phyloP scores from a whole-genome alignment of 2,113 vertebrate species.

The Xenopus laevis region DNA sequence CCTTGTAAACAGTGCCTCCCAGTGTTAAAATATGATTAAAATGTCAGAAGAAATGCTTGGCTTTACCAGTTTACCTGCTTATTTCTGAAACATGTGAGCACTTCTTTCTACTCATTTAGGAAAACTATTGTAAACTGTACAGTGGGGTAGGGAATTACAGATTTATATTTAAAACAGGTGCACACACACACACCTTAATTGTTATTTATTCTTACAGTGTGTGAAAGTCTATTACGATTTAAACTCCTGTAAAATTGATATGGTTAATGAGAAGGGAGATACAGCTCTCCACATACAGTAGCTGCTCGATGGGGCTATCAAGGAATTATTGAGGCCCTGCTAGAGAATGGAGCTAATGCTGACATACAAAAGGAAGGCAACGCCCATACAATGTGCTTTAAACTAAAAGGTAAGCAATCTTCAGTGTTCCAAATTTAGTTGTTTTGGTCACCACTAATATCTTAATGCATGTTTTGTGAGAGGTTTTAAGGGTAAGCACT shows the following conservation, averaged over 20 bases:
- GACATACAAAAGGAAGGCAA: conserved; percentile 73
- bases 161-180: too few species aligned
- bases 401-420: conserved; percentile 82
- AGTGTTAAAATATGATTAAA: too few species aligned
- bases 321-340: conserved; percentile 83
- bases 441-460: neutral
- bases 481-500: too few species aligned
- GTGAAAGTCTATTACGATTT: conserved; percentile 95
- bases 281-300: conserved; percentile 85
- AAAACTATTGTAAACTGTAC: too few species aligned
- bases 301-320: conserved; percentile 95
- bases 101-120: too few species aligned
- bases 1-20: too few species aligned
- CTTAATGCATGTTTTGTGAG: too few species aligned
- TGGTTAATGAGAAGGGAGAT: conserved; percentile 91
- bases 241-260: conserved; percentile 77
- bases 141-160: too few species aligned
- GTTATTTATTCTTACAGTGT: conserved; percentile 69
- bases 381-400: conserved; percentile 80
- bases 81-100: too few species aligned
- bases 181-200: neutral
- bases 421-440: too few species aligned
- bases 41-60: too few species aligned
- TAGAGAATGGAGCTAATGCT: conserved; percentile 85
- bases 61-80: too few species aligned